A percentile compares a stretch with the other conserved stretches of the same genome.
Conservation (phyloP, 2,113 vertebrate genomes). For the Lophochroa leadbeateri region DNA sequence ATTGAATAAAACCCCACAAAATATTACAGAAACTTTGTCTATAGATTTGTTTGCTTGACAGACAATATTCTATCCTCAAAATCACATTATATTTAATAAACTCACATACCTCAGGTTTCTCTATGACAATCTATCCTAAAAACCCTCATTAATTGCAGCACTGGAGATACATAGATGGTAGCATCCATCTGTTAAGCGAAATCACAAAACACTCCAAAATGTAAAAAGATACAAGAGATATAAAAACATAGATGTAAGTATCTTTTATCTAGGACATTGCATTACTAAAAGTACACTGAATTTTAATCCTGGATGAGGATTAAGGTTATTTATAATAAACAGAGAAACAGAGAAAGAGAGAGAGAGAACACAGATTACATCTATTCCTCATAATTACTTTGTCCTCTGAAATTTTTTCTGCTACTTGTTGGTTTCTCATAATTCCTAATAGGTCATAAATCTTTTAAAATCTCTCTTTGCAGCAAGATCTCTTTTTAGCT, state of each 20-base stretch:
- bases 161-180: neutral
- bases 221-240: neutral
- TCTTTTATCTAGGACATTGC: conserved; percentile 77
- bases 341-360: neutral
- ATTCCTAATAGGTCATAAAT: neutral
- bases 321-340: conserved; percentile 80
- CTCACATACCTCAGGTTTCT: neutral
- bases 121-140: neutral
- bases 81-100: neutral
- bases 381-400: conserved; percentile 77
- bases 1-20: neutral
- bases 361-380: conserved; percentile 78
- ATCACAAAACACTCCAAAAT: neutral
- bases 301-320: conserved; percentile 88
- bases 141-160: neutral
- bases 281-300: conserved; percentile 77
- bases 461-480: neutral
- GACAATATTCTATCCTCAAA: neutral
- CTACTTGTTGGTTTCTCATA: neutral
- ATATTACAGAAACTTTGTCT: neutral
- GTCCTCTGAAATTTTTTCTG: neutral
- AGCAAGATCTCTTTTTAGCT: neutral
- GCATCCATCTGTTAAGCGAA: neutral
- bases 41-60: neutral
- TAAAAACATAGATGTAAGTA: conserved; percentile 1